Evolutionary conservation across 2,888 invertebrate genomes (phyloP).

Genomic region (Stenichneumon culpator): DNA sequence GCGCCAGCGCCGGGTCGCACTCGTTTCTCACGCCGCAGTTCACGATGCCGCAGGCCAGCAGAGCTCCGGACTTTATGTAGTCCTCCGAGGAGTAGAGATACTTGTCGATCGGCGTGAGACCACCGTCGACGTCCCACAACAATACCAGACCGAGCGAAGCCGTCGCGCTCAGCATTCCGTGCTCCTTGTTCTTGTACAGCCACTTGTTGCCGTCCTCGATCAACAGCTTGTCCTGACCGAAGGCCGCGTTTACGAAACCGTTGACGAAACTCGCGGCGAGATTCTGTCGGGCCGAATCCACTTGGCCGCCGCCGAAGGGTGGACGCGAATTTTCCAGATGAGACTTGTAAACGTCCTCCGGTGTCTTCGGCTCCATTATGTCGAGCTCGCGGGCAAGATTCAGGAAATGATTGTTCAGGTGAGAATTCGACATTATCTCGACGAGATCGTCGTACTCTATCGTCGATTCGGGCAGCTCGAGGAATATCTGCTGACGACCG

Average conservation of each 20-base stretch:
- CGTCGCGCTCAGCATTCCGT: constrained; percentile 98
- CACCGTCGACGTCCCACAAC: constrained; percentile 99
- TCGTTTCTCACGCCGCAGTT: constrained; percentile 99
- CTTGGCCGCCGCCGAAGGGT: constrained; percentile 90
- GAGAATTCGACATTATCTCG: constrained; percentile 97
- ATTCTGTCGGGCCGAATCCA: constrained; percentile 98
- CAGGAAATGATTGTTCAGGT: constrained; percentile 96
- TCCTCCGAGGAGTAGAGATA: constrained; percentile 98
- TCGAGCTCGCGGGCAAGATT: constrained; percentile 98
- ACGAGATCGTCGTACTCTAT: constrained; percentile 90
- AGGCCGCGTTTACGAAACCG: constrained; percentile 99
- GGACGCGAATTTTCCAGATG: constrained; percentile 96
- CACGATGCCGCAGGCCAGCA: constrained; percentile 98
- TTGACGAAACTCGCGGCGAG: constrained; percentile 99
- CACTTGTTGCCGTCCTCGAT: constrained; percentile 93
- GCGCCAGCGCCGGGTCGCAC: constrained; percentile 98
- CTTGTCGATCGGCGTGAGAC: constrained; percentile 98
- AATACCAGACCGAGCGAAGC: constrained; percentile 98
- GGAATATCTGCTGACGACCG: constrained; percentile 96
- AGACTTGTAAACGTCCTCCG: constrained; percentile 99
- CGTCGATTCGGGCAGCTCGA: constrained; percentile 91
- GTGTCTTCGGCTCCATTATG: constrained; percentile 99
- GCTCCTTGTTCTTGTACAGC: constrained; percentile 99
- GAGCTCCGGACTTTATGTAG: constrained; percentile 98
- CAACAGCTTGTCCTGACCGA: constrained; percentile 97